These are phyloP conservation scores for Calephelis virginiensis DNA, from an alignment of 1,140 invertebrate genomes.

Conservation along the genomic window DNA sequence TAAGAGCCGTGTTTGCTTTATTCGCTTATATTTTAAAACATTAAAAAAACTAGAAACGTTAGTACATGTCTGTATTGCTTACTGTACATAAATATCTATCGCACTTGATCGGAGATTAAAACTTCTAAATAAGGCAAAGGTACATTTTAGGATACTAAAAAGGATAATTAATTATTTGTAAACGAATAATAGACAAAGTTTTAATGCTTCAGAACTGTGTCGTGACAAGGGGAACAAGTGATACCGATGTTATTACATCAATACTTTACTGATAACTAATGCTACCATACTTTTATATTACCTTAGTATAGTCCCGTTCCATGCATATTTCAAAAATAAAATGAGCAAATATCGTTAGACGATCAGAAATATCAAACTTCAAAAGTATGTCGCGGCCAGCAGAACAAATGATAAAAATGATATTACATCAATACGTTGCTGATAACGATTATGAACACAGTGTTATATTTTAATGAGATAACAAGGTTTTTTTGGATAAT, in stretches of 20 bases:
- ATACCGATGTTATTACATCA: constrained; percentile 37
- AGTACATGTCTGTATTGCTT: too few relatives aligned
- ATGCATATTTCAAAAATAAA: not conserved
- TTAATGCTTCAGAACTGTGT: constrained; percentile 19
- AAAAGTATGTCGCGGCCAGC: not conserved
- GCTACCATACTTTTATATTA: not conserved
- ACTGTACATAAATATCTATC: too few relatives aligned
- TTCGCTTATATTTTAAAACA: too few relatives aligned
- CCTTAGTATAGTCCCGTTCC: not conserved
- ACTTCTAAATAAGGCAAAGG: too few relatives aligned
- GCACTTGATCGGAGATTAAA: too few relatives aligned
- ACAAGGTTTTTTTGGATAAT: too few relatives aligned
- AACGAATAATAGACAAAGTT: constrained; percentile 29
- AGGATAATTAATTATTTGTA: constrained; percentile 29
- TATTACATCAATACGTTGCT: constrained; percentile 52
- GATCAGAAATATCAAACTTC: not conserved
- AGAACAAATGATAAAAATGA: constrained; percentile 37
- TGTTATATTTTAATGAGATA: too few relatives aligned
- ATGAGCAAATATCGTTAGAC: too few relatives aligned
- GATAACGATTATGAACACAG: constrained; percentile 32
- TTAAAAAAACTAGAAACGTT: too few relatives aligned
- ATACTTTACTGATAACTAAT: constrained; percentile 22
- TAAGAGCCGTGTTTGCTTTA: too few relatives aligned
- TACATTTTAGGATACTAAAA: not conserved
- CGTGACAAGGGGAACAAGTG: constrained; percentile 28